phyloP scores from a whole-genome alignment of 2,888 invertebrate genomes.

The Strigamia transsilvanica region DNA sequence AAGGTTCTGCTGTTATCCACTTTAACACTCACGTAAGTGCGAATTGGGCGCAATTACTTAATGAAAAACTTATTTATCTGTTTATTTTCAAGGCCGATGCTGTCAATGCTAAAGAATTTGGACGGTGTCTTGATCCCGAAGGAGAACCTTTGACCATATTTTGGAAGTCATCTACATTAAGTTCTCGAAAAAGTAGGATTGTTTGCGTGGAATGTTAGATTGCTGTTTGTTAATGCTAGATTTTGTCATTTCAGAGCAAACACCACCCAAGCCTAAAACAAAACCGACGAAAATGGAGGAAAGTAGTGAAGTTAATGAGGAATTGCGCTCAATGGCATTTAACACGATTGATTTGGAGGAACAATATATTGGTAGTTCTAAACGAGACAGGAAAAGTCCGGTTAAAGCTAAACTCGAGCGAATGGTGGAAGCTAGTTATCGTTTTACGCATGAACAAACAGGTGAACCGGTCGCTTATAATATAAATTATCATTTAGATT shows the following conservation, averaged over 20 bases:
- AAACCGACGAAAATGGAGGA: neutral
- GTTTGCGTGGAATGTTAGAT: neutral
- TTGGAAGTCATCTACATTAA: neutral
- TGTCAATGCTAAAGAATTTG: neutral
- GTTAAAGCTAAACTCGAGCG: slow-evolving; percentile 34
- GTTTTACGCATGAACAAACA: neutral
- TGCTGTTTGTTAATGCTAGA: too few species aligned
- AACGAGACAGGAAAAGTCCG: neutral
- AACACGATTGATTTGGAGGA: neutral
- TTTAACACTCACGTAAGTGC: slow-evolving; percentile 70
- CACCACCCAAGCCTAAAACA: neutral
- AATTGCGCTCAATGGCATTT: slow-evolving; percentile 53
- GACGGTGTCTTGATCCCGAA: neutral
- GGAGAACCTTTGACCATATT: neutral
- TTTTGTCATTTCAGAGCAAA: neutral
- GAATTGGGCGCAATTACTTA: neutral
- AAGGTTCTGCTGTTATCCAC: slow-evolving; percentile 74
- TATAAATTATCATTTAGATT: neutral
- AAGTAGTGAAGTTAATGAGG: slow-evolving; percentile 53
- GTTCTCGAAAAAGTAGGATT: slow-evolving; percentile 14
- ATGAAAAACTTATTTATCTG: neutral
- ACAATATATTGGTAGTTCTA: neutral
- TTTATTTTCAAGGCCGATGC: neutral
- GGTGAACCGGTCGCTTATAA: neutral
- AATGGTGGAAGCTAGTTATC: neutral